Evolutionary conservation across 2,888 invertebrate species (phyloP).

Genomic region (Tenthredo scrophulariae): DNA sequence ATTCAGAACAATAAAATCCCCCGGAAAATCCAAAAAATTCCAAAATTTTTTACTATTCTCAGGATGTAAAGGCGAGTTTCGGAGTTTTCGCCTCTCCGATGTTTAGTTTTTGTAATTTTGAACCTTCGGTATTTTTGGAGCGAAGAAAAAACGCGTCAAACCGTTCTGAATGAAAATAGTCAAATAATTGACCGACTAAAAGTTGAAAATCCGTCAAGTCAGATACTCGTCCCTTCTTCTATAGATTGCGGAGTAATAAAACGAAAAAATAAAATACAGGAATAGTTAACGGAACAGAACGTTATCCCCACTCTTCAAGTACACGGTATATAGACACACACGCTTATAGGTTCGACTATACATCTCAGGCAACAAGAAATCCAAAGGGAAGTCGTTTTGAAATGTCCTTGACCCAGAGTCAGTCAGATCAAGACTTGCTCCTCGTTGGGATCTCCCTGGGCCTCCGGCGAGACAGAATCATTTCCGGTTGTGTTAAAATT

Average conservation of each 20-base stretch:
- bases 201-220: neutral
- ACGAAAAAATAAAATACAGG: neutral
- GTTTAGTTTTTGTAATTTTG: too few species aligned
- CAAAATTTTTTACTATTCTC: too few species aligned
- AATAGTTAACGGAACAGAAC: neutral
- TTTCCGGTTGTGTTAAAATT: conserved; percentile 44
- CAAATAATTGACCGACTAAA: too few species aligned
- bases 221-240: neutral
- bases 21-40: too few species aligned
- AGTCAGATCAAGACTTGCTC: conserved; percentile 30
- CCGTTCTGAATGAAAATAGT: too few species aligned
- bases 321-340: neutral
- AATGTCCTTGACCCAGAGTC: conserved; percentile 52
- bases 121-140: too few species aligned
- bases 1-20: too few species aligned
- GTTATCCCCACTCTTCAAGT: neutral
- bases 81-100: too few species aligned
- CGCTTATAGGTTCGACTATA: neutral
- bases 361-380: neutral
- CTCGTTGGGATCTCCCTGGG: conserved; percentile 16
- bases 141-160: too few species aligned
- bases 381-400: conserved; percentile 8
- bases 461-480: conserved; percentile 47
- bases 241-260: neutral
- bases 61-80: too few species aligned